Conservation (phyloP, 2,888 invertebrate genomes). For the Pachliopta kotzebuea region DNA sequence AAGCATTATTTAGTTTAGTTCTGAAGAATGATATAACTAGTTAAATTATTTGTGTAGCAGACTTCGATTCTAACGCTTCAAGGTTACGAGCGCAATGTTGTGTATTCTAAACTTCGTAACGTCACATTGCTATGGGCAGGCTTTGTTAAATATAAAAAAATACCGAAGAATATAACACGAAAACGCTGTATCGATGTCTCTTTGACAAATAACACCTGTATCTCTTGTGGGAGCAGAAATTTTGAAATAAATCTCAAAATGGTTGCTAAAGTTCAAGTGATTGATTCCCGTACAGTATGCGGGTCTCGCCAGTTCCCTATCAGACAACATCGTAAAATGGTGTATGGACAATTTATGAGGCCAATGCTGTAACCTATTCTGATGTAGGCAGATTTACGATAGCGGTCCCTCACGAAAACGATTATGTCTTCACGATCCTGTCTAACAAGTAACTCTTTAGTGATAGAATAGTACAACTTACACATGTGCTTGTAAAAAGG, state of each 20-base stretch:
- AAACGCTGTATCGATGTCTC: background rate
- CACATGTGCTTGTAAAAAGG: background rate
- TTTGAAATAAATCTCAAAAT: conserved; percentile 38
- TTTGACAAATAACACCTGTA: conserved; percentile 15
- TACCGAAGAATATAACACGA: too few relatives aligned
- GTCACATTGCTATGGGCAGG: too few relatives aligned
- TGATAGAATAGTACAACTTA: conserved; percentile 15
- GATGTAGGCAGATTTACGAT: conserved; percentile 70
- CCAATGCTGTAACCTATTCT: conserved; percentile 68
- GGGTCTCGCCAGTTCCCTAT: conserved; percentile 56
- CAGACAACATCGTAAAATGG: conserved; percentile 68
- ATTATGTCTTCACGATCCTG: conserved; percentile 55
- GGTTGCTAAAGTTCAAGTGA: conserved; percentile 45
- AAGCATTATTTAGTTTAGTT: too few relatives aligned
- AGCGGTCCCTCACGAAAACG: conserved; percentile 62
- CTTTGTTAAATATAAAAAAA: too few relatives aligned
- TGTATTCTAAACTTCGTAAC: too few relatives aligned
- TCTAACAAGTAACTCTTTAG: conserved; percentile 54
- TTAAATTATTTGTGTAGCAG: too few relatives aligned
- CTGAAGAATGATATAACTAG: too few relatives aligned
- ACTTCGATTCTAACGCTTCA: too few relatives aligned
- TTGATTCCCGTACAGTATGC: conserved; percentile 44
- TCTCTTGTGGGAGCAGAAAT: conserved; percentile 11
- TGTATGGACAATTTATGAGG: conserved; percentile 74
- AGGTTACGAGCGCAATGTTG: too few relatives aligned